phyloP scores from a whole-genome alignment of 2,888 invertebrate genomes.

The Pseudococcus viburni region DNA sequence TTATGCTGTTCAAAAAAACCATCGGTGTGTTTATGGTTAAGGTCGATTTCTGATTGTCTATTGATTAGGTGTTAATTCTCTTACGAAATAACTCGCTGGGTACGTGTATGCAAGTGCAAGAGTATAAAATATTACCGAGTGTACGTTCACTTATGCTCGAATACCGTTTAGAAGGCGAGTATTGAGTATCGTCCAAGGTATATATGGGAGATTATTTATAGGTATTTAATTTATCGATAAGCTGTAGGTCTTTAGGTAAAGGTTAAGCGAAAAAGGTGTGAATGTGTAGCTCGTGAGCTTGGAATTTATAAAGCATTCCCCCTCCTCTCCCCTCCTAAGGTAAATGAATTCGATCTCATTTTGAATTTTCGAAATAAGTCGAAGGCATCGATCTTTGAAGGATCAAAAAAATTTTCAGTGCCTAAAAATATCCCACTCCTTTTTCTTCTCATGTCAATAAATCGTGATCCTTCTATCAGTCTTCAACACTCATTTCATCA shows the following conservation, averaged over 20 bases:
- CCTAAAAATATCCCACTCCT: no score
- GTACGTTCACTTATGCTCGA: conserved; percentile 1
- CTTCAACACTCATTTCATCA: no score
- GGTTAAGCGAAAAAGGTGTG: neutral
- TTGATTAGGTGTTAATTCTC: conserved; percentile 47
- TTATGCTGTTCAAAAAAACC: neutral
- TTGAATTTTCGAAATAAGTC: no score
- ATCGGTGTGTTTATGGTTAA: conserved; percentile 34
- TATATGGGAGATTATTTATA: neutral
- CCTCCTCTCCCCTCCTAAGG: no score
- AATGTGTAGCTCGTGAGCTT: neutral
- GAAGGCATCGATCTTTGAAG: no score
- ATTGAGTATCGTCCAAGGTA: neutral
- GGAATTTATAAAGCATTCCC: no score
- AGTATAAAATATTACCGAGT: neutral
- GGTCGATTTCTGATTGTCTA: conserved; percentile 47
- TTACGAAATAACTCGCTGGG: conserved; percentile 30
- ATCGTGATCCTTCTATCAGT: no score
- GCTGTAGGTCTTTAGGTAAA: neutral
- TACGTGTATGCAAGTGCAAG: conserved; percentile 11
- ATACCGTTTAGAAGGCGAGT: neutral
- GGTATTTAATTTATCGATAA: neutral
- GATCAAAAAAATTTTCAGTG: no score
- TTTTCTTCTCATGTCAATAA: no score
- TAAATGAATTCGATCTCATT: no score